A percentile compares a stretch with the other conserved stretches of the same genome.
phyloP scores from a whole-genome alignment of 2,797 vertebrate genomes.

The Propithecus deckenii region DNA sequence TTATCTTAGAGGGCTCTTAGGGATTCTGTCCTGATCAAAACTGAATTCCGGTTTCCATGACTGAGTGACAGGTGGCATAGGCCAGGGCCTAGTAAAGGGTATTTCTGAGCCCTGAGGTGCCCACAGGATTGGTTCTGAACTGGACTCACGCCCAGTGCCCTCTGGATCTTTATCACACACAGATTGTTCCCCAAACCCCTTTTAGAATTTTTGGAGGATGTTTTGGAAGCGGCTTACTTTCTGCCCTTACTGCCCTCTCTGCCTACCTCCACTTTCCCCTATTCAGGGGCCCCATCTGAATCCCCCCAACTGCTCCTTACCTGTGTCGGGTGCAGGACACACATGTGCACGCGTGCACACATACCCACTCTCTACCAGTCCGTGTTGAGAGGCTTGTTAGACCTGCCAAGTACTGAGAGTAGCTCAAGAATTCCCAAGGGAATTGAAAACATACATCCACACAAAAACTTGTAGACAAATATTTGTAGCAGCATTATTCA shows the following conservation, averaged over 20 bases:
- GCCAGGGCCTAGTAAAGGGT: neutral
- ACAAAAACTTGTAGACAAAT: neutral
- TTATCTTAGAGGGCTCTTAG: neutral
- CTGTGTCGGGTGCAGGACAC: neutral
- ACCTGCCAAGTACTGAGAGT: neutral
- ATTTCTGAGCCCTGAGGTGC: neutral
- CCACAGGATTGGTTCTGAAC: neutral
- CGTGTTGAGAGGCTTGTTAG: neutral
- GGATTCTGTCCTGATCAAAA: neutral
- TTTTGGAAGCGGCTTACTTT: neutral
- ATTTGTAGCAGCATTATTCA: neutral
- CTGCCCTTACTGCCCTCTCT: neutral
- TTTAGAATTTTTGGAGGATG: neutral
- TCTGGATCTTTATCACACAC: neutral
- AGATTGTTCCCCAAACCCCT: neutral
- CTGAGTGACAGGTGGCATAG: neutral
- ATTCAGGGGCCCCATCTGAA: neutral
- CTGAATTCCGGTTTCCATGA: neutral
- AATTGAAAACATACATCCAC: neutral
- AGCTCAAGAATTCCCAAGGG: neutral
- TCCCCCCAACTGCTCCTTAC: neutral
- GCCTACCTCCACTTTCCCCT: slow-evolving; percentile 10
- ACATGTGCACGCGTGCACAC: neutral
- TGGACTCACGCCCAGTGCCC: neutral
- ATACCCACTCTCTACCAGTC: neutral